A percentile compares a stretch with the other conserved stretches of the same genome.
Evolutionary conservation across 2,888 invertebrate genomes (phyloP).

Genomic region (Chalcis sispes): DNA sequence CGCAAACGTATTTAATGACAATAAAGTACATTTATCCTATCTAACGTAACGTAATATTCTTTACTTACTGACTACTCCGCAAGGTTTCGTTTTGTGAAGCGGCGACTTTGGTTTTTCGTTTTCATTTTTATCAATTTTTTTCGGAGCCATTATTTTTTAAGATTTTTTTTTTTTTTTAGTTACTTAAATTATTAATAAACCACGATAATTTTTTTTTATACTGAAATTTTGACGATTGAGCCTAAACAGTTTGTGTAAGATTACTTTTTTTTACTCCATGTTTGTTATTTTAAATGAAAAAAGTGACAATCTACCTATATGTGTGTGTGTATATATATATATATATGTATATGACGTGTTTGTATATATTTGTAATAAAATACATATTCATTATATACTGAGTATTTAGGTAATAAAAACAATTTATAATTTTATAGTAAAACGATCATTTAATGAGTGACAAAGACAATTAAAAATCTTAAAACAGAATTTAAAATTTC

Average conservation of each 20-base stretch:
- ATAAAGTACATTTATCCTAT: neutral
- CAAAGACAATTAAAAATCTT: slow-evolving; percentile 1
- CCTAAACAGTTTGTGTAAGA: slow-evolving; percentile 14
- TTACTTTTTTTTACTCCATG: slow-evolving; percentile 17
- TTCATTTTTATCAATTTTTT: slow-evolving; percentile 26
- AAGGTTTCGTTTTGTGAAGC: slow-evolving; percentile 8
- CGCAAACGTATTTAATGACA: neutral
- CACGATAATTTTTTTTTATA: slow-evolving; percentile 36
- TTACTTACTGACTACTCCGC: slow-evolving; percentile 33
- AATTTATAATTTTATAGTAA: slow-evolving; percentile 3
- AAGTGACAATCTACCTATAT: slow-evolving; percentile 31
- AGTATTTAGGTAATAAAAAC: neutral
- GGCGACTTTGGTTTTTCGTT: neutral
- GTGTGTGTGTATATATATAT: too few relatives aligned
- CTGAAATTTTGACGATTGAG: slow-evolving; percentile 56
- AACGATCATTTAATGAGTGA: neutral
- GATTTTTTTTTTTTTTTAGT: slow-evolving; percentile 51
- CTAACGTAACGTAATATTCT: neutral
- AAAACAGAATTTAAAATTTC: neutral
- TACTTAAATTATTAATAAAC: slow-evolving; percentile 51
- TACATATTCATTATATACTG: neutral
- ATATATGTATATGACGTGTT: too few relatives aligned
- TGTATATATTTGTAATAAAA: too few relatives aligned
- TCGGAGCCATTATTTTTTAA: slow-evolving; percentile 41
- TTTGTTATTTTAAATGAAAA: slow-evolving; percentile 20